Conservation (phyloP, 2,797 vertebrate genomes). For the Tinamus major region DNA sequence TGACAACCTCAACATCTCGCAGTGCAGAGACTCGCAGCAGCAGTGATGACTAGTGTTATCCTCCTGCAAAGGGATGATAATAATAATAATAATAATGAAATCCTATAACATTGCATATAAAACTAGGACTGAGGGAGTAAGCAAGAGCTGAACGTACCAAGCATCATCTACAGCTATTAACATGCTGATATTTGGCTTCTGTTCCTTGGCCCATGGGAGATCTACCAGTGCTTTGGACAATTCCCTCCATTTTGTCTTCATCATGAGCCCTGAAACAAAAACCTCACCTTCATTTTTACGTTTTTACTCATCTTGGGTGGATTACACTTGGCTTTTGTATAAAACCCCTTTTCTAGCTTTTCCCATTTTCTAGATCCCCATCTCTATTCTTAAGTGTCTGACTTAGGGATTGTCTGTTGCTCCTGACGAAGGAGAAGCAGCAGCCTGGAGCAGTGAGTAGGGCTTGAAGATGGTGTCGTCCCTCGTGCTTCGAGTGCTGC, state of each 20-base stretch:
- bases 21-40: not conserved
- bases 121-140: accelerated
- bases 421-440: not conserved
- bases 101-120: accelerated
- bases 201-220: no score
- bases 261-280: no score
- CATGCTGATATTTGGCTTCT: accelerated
- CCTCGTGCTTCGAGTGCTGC: not conserved
- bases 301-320: no score
- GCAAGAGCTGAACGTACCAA: accelerated
- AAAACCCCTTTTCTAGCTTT: not conserved
- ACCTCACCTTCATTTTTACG: no score
- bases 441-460: accelerated
- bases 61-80: not conserved
- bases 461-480: no score
- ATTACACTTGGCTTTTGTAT: no score
- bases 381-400: not conserved
- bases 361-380: not conserved
- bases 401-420: not conserved
- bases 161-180: accelerated
- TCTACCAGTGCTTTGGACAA: no score
- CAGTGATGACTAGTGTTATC: not conserved
- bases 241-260: no score
- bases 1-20: not conserved
- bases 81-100: no score